Percentiles rank a stretch among this genome's conserved stretches.
phyloP scores from a whole-genome alignment of 2,113 vertebrate species.

The Brachypodius melanocephalos region DNA sequence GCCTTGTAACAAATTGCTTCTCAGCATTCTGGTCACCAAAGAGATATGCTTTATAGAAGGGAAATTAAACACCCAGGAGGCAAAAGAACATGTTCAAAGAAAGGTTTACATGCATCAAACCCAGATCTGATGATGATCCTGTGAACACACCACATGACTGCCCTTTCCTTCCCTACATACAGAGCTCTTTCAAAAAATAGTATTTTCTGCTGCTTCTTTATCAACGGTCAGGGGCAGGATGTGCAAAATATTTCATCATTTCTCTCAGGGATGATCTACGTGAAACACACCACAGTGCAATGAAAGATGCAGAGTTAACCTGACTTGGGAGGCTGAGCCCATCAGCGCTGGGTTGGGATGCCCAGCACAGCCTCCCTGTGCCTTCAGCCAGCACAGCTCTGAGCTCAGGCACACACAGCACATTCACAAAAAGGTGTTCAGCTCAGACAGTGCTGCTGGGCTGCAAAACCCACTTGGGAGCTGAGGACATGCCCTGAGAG shows the following conservation, averaged over 20 bases:
- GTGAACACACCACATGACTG: neutral
- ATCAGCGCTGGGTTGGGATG: rapidly evolving
- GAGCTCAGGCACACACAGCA: neutral
- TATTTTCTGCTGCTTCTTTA: neutral
- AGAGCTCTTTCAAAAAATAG: neutral
- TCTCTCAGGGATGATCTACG: neutral
- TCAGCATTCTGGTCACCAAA: neutral
- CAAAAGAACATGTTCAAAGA: neutral
- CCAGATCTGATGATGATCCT: slow-evolving; percentile 32
- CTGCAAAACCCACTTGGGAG: neutral
- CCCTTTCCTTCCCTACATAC: neutral
- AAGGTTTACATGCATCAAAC: neutral
- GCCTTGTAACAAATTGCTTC: slow-evolving; percentile 30
- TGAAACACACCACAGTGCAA: neutral
- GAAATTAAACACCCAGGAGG: slow-evolving; percentile 28
- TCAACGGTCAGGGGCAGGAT: neutral
- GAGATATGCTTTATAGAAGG: neutral
- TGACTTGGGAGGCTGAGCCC: neutral
- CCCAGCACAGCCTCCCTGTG: neutral
- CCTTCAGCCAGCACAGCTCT: neutral
- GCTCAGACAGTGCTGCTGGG: neutral
- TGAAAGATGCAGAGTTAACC: neutral
- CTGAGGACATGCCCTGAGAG: neutral
- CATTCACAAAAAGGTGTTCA: neutral
- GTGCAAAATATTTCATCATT: neutral